Conservation (phyloP, 2,113 vertebrate species). For the Puntigrus tetrazona region DNA sequence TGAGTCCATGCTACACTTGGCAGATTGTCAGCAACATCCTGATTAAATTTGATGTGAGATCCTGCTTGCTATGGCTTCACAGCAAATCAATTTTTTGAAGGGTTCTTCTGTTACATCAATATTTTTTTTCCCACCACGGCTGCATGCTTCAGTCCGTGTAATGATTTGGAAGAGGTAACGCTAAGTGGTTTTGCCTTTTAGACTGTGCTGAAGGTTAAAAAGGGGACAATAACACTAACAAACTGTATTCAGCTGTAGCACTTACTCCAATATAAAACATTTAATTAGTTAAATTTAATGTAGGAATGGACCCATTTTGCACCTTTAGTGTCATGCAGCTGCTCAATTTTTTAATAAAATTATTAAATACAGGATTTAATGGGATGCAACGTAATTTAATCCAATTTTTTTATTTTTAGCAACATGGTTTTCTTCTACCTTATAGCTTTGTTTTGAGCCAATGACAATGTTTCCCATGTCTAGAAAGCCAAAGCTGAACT, state of each 20-base stretch:
- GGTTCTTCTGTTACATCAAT: slow-evolving; percentile 4
- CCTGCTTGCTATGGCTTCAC: slow-evolving; percentile 29
- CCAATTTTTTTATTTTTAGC: background rate
- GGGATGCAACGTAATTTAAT: background rate
- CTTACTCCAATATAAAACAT: background rate
- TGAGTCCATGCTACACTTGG: slow-evolving; percentile 39
- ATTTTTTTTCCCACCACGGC: background rate
- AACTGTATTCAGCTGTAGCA: background rate
- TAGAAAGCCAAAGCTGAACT: slow-evolving; percentile 74
- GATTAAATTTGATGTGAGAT: slow-evolving; percentile 25
- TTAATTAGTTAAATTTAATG: background rate
- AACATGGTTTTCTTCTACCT: slow-evolving; percentile 70
- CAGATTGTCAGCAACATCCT: slow-evolving; percentile 29
- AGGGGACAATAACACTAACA: background rate
- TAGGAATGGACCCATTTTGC: background rate
- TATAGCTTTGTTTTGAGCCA: slow-evolving; percentile 71
- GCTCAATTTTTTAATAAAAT: background rate
- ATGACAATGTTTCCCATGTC: slow-evolving; percentile 79
- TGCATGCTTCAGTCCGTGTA: background rate
- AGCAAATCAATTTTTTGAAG: slow-evolving; percentile 29
- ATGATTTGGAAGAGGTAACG: background rate
- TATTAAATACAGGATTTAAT: background rate
- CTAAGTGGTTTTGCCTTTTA: background rate
- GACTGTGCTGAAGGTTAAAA: background rate
- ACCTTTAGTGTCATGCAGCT: background rate